These are phyloP conservation scores for Dasypus novemcinctus DNA, from an alignment of 2,113 vertebrate species.

Conservation along the genomic window DNA sequence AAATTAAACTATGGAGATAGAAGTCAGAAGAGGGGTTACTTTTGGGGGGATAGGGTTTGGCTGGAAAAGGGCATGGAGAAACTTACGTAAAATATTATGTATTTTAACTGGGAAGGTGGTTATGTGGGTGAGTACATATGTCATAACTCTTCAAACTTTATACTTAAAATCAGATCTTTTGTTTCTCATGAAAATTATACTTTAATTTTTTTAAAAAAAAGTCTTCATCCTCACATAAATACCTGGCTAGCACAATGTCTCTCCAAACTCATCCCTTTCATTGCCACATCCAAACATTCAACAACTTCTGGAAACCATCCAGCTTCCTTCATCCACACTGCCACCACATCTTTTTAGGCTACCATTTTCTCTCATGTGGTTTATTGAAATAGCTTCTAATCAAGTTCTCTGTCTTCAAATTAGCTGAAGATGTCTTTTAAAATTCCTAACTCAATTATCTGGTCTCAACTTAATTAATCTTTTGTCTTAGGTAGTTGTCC, in stretches of 20 bases:
- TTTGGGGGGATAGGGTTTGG: not conserved
- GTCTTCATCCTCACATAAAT: not conserved
- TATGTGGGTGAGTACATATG: not conserved
- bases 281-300: not conserved
- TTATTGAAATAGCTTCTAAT: not conserved
- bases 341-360: not conserved
- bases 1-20: not conserved
- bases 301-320: not conserved
- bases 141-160: not conserved
- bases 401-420: not conserved
- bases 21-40: not conserved
- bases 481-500: slow-evolving; percentile 1
- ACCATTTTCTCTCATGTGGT: not conserved
- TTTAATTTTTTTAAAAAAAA: not conserved
- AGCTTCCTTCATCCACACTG: not conserved
- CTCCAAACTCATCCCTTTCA: not conserved
- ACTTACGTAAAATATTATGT: not conserved
- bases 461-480: slow-evolving; percentile 10
- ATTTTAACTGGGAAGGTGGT: not conserved
- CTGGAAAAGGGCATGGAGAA: not conserved
- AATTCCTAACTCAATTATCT: not conserved
- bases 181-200: not conserved
- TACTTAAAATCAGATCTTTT: not conserved
- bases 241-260: not conserved
- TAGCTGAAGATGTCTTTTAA: not conserved